Evolutionary conservation across 2,113 vertebrate genomes (phyloP).

Genomic region (Machaerirhynchus nigripectus): DNA sequence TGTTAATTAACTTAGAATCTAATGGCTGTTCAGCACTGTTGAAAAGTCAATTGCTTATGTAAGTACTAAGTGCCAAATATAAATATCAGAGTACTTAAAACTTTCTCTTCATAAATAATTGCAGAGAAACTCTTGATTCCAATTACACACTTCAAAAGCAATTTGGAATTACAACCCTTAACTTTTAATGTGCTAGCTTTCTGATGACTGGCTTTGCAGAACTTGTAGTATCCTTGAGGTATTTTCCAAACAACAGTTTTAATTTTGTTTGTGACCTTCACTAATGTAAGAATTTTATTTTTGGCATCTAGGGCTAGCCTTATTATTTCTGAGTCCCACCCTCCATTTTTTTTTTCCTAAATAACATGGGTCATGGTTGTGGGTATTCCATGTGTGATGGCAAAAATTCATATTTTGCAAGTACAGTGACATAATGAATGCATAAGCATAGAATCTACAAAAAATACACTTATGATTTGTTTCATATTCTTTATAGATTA

Average conservation of each 20-base stretch:
- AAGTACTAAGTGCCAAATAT: conserved; percentile 38
- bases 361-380: not conserved
- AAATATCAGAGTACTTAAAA: conserved; percentile 57
- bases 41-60: conserved; percentile 58
- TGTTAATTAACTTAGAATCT: conserved; percentile 54
- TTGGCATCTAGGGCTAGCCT: not conserved
- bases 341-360: not conserved
- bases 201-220: not conserved
- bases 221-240: conserved; percentile 13
- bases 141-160: conserved; percentile 55
- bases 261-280: conserved; percentile 2
- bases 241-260: not conserved
- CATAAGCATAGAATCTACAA: not conserved
- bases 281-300: not conserved
- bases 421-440: not conserved
- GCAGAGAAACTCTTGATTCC: conserved; percentile 39
- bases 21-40: conserved; percentile 46
- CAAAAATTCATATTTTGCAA: not conserved
- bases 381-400: not conserved
- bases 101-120: conserved; percentile 58
- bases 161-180: conserved; percentile 35
- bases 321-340: not conserved
- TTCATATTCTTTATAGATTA: not conserved
- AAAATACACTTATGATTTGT: not conserved
- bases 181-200: not conserved